Evolutionary conservation across 2,113 vertebrate species (phyloP).

Genomic region (Xenotilapia caudafasciata): DNA sequence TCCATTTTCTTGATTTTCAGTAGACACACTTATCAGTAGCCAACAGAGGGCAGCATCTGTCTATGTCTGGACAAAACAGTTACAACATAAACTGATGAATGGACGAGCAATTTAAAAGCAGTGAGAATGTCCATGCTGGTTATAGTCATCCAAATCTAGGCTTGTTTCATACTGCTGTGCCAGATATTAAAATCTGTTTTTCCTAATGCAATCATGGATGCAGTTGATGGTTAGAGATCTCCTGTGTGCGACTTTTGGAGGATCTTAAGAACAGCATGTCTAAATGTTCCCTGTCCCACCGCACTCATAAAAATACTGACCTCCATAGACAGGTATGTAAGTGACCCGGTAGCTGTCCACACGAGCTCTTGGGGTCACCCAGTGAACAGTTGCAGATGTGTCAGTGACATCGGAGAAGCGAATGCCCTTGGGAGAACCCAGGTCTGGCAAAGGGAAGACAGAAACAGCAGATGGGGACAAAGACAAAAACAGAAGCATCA

Average conservation of each 20-base stretch:
- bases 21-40: neutral
- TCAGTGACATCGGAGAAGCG: slow-evolving; percentile 90
- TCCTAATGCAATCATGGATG: neutral
- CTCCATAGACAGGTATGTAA: slow-evolving; percentile 82
- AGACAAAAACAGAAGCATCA: neutral
- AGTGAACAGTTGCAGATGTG: slow-evolving; percentile 83
- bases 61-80: neutral
- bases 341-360: slow-evolving; percentile 84
- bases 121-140: neutral
- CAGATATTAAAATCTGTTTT: neutral
- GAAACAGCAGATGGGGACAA: neutral
- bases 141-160: neutral
- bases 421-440: slow-evolving; percentile 84
- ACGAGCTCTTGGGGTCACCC: slow-evolving; percentile 73
- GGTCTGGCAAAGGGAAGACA: slow-evolving; percentile 60
- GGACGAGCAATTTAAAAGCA: neutral
- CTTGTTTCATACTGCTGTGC: neutral
- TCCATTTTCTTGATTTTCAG: neutral
- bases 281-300: neutral
- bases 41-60: slow-evolving; percentile 55
- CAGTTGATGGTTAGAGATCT: neutral
- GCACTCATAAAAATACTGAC: slow-evolving; percentile 61
- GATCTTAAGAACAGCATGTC: neutral
- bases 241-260: neutral
- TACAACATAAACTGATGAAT: neutral